These are phyloP conservation scores for Rallus crepitans DNA, from an alignment of 2,797 vertebrate genomes.

Conservation along the genomic window DNA sequence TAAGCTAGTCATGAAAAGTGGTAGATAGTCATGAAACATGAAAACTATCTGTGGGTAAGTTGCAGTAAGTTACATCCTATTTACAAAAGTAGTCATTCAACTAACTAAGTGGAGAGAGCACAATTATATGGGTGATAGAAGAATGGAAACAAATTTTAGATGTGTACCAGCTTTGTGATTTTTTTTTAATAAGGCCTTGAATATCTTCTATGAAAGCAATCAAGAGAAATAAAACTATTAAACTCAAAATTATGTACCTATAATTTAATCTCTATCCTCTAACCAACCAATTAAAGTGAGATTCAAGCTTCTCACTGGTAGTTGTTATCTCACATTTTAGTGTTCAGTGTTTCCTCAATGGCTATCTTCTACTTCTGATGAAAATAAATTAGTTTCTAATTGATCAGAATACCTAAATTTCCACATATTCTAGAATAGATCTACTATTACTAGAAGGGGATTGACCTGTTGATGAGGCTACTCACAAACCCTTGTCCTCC, in stretches of 20 bases:
- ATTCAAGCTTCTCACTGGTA: not conserved
- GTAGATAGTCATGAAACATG: not conserved
- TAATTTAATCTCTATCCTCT: not conserved
- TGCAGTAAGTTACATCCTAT: not conserved
- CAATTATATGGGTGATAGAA: not conserved
- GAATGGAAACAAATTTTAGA: not conserved
- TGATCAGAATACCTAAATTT: not conserved
- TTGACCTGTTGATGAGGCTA: not conserved
- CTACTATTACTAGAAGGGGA: not conserved
- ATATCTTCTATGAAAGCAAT: not conserved
- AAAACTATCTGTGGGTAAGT: not conserved
- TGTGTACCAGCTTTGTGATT: not conserved
- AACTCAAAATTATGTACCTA: not conserved
- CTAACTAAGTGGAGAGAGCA: not conserved
- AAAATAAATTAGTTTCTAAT: not conserved
- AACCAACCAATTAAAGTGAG: not conserved
- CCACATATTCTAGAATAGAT: not conserved
- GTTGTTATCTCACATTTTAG: not conserved
- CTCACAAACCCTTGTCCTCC: not conserved
- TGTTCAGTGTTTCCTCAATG: not conserved
- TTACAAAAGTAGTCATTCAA: not conserved
- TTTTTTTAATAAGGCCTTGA: not conserved
- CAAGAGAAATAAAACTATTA: not conserved
- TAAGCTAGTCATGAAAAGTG: not conserved
- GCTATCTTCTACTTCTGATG: not conserved